These are phyloP conservation scores for Chloroclysta siterata DNA, from an alignment of 2,888 invertebrate genomes.

Conservation along the genomic window DNA sequence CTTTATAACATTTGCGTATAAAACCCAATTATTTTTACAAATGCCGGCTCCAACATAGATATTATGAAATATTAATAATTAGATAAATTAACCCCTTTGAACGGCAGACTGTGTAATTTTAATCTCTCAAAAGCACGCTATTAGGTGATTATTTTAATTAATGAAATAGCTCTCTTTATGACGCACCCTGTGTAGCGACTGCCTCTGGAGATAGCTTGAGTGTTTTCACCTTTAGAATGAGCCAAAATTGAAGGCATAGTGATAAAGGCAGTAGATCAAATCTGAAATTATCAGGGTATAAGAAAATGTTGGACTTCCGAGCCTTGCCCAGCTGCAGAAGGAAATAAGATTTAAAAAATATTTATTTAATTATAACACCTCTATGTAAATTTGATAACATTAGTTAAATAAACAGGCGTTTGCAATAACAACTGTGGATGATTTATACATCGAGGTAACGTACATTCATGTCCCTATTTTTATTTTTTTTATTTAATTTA, in stretches of 20 bases:
- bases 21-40: neutral
- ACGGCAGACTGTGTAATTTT: slow-evolving; percentile 34
- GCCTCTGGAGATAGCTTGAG: slow-evolving; percentile 59
- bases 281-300: neutral
- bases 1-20: neutral
- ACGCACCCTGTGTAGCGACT: slow-evolving; percentile 56
- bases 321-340: too few species aligned
- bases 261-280: slow-evolving; percentile 23
- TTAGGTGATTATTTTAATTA: slow-evolving; percentile 47
- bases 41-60: neutral
- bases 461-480: too few species aligned
- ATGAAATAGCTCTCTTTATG: slow-evolving; percentile 43
- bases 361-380: too few species aligned
- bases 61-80: slow-evolving; percentile 24
- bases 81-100: slow-evolving; percentile 33
- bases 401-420: too few species aligned
- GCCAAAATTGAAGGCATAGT: slow-evolving; percentile 59
- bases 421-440: too few species aligned
- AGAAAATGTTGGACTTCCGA: too few species aligned
- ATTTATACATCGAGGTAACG: too few species aligned
- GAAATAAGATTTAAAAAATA: too few species aligned
- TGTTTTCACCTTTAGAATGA: slow-evolving; percentile 65
- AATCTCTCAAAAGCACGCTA: slow-evolving; percentile 41
- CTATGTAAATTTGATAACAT: too few species aligned
- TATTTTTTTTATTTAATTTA: too few species aligned